Base-by-base conservation (phyloP, 2,113 vertebrate genomes). In the Nansenia antarctica region DNA sequence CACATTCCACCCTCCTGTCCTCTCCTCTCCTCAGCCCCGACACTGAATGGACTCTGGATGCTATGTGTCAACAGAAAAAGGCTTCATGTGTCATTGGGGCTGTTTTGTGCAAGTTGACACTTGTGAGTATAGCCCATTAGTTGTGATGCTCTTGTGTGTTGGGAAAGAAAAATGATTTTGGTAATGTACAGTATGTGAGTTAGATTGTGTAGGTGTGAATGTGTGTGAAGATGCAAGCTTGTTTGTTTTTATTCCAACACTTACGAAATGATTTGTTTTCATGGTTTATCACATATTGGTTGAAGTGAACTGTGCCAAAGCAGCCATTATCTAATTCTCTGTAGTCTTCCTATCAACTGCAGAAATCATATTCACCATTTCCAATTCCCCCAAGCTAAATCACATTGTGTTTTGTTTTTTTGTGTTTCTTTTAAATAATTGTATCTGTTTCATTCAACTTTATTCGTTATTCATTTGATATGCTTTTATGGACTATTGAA, bases 281-380 rank as follows among this genome's bases (percentile, higher is more conserved):
- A n/a, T n/a, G n/a, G n/a, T n/a, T n/a, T n/a, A n/a, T n/a, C 20
- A 8, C 18, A 1, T 53, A 20, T 20, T 45, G 12, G 42, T 20
- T 9, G 11, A 35, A 42, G 26, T 49, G 24, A 63, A 30, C 29
- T 63, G 27, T 49, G 42, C 62, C 42, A 65, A 64, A 65, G 26
- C 29, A 49, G 62, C 62, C 27, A n/a, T 20, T 20, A 63, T 18
- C 6, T 12, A 29, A 52, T 31, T 22, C 18, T 32, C 11, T 20
- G 14, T 27, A 65, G 62, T 65, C 45, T 49, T 65, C 62, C 62
- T 52, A 2, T 60, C 1, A 2, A 30, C 22, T 8, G 26, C 37
- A n/a, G 3, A 63, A 42, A 42, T 42, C 34, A 63, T 26, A 42
- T 49, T 22, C 62, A 49, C 45, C 27, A 3, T 22, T 65, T 31